Conservation (phyloP, 2,888 invertebrate species). For the Amblyjoppa proteus region DNA sequence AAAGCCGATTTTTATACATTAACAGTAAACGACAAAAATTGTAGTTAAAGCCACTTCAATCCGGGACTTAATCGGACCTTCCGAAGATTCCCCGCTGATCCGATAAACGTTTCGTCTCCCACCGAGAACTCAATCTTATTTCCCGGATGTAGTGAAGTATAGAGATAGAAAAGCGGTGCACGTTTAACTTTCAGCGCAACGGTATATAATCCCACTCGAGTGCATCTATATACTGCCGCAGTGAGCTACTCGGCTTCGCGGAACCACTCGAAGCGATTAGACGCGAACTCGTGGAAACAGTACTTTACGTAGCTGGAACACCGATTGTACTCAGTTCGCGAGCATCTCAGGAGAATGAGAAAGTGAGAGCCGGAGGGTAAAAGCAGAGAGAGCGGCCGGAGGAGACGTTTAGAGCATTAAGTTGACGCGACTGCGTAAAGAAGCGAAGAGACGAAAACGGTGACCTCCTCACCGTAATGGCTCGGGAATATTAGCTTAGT, state of each 20-base stretch:
- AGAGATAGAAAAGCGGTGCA: not conserved
- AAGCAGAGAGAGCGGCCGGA: conserved; percentile 34
- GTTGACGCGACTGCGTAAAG: conserved; percentile 41
- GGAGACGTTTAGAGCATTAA: conserved; percentile 37
- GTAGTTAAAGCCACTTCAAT: conserved; percentile 40
- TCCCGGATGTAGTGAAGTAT: not conserved
- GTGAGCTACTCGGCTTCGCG: not conserved
- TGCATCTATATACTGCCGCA: conserved; percentile 34
- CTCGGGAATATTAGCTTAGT: conserved; percentile 53
- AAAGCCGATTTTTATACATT: conserved; percentile 3
- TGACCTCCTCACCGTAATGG: conserved; percentile 58
- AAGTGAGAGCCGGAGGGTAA: conserved; percentile 39
- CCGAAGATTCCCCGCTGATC: conserved; percentile 11
- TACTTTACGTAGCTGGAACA: conserved; percentile 26
- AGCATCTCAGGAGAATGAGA: conserved; percentile 14
- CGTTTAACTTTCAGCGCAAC: conserved; percentile 43
- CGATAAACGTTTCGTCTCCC: conserved; percentile 36
- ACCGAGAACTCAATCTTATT: conserved; percentile 42
- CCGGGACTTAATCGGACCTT: conserved; percentile 19
- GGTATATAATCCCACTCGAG: conserved; percentile 48
- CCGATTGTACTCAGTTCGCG: conserved; percentile 52
- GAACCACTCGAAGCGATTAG: conserved; percentile 54
- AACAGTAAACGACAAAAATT: conserved; percentile 6
- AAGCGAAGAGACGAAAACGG: conserved; percentile 35
- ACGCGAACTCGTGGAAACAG: conserved; percentile 36